Conservation (phyloP, 2,888 invertebrate species). For the Unio pictorum region DNA sequence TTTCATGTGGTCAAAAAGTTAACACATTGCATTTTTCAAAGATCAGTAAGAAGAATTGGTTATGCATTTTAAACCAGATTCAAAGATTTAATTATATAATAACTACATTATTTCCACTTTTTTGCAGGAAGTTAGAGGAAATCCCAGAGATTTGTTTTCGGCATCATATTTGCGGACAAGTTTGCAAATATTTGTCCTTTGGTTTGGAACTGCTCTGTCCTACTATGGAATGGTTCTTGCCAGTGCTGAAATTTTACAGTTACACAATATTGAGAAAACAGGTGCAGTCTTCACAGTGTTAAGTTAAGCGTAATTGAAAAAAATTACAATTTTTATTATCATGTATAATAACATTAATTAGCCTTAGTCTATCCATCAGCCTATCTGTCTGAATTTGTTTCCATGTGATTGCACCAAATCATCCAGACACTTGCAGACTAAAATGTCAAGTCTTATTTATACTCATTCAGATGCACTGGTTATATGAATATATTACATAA, state of each 20-base stretch:
- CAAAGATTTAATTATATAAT: no score
- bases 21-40: not conserved
- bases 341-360: no score
- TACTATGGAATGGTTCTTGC: conserved; percentile 71
- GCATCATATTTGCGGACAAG: conserved; percentile 61
- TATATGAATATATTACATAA: no score
- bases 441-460: no score
- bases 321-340: no score
- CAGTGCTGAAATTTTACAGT: conserved; percentile 66
- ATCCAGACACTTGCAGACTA: no score
- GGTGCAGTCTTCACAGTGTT: conserved; percentile 8
- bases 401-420: no score
- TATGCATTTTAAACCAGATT: no score
- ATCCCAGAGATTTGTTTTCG: conserved; percentile 57
- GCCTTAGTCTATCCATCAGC: no score
- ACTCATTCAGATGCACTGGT: no score
- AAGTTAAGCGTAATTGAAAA: no score
- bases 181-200: conserved; percentile 64
- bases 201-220: conserved; percentile 69
- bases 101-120: not conserved
- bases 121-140: conserved; percentile 41
- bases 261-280: conserved; percentile 27
- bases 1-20: not conserved
- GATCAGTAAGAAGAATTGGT: not conserved
- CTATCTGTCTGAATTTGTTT: no score